A percentile compares a stretch with the other conserved stretches of the same genome.
Conservation (phyloP, 2,888 invertebrate species). For the Diaphora mendica region DNA sequence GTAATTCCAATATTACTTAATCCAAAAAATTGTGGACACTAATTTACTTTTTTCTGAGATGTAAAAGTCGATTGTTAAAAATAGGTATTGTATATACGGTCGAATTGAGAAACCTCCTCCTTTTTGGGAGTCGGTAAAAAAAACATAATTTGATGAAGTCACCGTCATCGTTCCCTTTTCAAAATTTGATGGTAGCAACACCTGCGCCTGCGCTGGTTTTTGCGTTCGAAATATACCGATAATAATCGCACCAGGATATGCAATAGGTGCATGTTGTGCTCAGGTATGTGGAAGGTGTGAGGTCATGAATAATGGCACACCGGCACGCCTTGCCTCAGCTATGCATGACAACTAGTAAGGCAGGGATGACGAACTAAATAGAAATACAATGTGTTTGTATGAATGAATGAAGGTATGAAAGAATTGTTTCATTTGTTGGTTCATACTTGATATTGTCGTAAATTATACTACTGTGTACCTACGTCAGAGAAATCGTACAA, state of each 20-base stretch:
- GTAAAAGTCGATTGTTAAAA: background rate
- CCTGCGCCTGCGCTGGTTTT: constrained; percentile 12
- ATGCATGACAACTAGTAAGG: constrained; percentile 50
- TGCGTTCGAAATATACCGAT: constrained; percentile 10
- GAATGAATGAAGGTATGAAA: constrained; percentile 9
- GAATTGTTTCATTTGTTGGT: background rate
- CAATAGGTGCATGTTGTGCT: constrained; percentile 26
- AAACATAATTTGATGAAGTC: background rate
- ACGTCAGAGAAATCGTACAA: background rate
- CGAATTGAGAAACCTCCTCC: no score
- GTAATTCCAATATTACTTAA: no score
- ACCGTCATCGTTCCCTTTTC: background rate
- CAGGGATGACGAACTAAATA: constrained; percentile 44
- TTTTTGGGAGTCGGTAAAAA: background rate
- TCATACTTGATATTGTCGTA: background rate
- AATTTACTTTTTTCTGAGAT: background rate
- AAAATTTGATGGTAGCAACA: background rate
- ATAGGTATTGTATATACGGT: no score
- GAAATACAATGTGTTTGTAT: constrained; percentile 20
- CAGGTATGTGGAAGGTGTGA: constrained; percentile 52
- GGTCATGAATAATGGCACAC: constrained; percentile 48
- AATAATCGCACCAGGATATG: constrained; percentile 43
- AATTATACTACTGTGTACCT: background rate
- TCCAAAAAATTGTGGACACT: background rate
- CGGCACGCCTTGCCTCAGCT: constrained; percentile 47